phyloP scores from a whole-genome alignment of 2,113 vertebrate genomes.

The Cranoglanis bouderius region DNA sequence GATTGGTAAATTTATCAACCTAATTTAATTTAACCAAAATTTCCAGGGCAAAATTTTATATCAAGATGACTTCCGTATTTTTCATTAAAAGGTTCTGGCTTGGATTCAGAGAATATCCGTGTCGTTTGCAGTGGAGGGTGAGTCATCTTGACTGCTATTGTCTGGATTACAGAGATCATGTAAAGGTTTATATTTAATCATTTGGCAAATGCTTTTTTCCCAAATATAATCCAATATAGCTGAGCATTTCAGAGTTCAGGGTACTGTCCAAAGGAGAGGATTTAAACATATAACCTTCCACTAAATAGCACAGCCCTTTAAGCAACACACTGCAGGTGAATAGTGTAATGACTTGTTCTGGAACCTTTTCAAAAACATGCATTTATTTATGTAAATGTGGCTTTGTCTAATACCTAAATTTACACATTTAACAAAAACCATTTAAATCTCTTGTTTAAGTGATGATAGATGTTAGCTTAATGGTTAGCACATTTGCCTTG shows the following conservation, averaged over 20 bases:
- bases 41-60: neutral
- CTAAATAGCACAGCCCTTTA: neutral
- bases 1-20: slow-evolving; percentile 18
- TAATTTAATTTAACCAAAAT: neutral
- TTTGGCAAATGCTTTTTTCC: neutral
- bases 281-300: neutral
- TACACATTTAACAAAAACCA: neutral
- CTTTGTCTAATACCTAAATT: neutral
- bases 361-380: neutral
- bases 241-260: neutral
- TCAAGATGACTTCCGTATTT: neutral
- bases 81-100: neutral
- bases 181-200: neutral
- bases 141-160: neutral
- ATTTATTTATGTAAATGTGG: neutral
- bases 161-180: neutral
- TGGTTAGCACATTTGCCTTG: no score
- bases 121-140: neutral
- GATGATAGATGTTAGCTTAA: neutral
- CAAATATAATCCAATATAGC: neutral
- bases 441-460: neutral
- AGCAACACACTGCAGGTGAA: neutral
- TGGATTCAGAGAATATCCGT: neutral
- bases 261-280: neutral
- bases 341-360: neutral